phyloP scores from a whole-genome alignment of 2,797 vertebrate species.

The Betta splendens region DNA sequence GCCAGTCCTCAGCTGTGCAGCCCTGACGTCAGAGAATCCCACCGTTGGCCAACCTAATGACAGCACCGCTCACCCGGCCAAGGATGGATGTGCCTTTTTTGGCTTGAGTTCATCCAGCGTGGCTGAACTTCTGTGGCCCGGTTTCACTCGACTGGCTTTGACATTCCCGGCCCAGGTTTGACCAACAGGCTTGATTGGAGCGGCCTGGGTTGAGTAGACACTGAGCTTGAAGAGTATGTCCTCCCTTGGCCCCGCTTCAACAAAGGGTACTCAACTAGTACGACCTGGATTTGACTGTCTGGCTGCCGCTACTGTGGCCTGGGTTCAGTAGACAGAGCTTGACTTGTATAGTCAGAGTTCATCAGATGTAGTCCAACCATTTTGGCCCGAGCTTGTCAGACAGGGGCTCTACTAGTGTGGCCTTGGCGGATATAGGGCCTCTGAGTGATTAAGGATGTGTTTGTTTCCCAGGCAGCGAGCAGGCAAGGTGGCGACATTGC shows the following conservation, averaged over 20 bases:
- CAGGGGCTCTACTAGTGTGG: constrained; percentile 67
- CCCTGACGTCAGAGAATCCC: constrained; percentile 65
- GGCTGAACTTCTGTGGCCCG: constrained; percentile 51
- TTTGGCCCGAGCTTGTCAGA: constrained; percentile 66
- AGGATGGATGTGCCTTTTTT: constrained; percentile 59
- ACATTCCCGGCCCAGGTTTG: constrained; percentile 38
- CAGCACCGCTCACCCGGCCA: constrained; percentile 60
- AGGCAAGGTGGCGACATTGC: constrained; percentile 75
- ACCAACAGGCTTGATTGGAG: constrained; percentile 50
- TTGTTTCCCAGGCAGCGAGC: constrained; percentile 77
- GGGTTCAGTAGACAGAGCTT: constrained; percentile 69
- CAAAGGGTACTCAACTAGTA: constrained; percentile 56
- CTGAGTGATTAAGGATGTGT: constrained; percentile 77
- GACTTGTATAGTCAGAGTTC: constrained; percentile 67
- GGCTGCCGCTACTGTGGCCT: constrained; percentile 59
- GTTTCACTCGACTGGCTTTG: constrained; percentile 35
- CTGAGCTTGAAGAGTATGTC: constrained; percentile 50
- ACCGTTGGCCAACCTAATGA: constrained; percentile 65
- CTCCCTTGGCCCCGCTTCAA: constrained; percentile 55
- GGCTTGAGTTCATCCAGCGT: constrained; percentile 42
- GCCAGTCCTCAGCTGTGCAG: constrained; percentile 63
- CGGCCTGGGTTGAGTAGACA: constrained; percentile 44
- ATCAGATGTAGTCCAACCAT: constrained; percentile 64
- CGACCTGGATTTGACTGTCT: constrained; percentile 73
- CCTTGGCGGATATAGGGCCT: constrained; percentile 66